Evolutionary conservation across 2,888 invertebrate genomes (phyloP).

Genomic region (Parnassius apollo): DNA sequence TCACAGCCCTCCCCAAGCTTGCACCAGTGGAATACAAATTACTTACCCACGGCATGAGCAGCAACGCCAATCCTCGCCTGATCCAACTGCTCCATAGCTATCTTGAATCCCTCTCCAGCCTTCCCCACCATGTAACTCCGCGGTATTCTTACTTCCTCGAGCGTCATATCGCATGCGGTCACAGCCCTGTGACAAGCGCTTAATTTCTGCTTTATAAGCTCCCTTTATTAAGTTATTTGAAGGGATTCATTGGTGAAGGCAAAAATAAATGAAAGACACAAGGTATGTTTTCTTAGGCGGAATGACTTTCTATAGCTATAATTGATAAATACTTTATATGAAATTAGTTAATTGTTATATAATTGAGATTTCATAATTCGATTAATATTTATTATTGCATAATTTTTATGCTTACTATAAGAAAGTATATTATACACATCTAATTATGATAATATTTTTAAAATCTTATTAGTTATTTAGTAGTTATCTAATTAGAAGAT

Average conservation of each 20-base stretch:
- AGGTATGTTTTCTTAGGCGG: background rate
- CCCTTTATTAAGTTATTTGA: constrained; percentile 35
- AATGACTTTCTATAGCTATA: background rate
- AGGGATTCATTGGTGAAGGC: constrained; percentile 5
- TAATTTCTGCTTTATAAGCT: constrained; percentile 52
- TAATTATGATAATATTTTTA: no score
- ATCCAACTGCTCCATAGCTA: constrained; percentile 87
- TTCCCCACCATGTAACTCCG: constrained; percentile 74
- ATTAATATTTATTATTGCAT: no score
- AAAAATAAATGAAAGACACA: constrained; percentile 8
- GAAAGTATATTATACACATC: no score
- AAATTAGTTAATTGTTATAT: no score
- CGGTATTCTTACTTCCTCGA: constrained; percentile 85
- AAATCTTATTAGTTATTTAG: no score
- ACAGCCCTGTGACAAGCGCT: constrained; percentile 78
- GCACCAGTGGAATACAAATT: background rate
- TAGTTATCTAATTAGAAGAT: no score
- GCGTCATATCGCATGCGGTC: constrained; percentile 85
- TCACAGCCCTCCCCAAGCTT: background rate
- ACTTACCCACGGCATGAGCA: constrained; percentile 85
- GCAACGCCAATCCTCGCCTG: constrained; percentile 88
- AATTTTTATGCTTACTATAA: no score
- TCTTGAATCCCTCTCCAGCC: constrained; percentile 85
- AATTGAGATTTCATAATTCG: no score
- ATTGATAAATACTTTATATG: no score